Base-by-base conservation (phyloP, 2,113 vertebrate genomes). In the Columba livia region DNA sequence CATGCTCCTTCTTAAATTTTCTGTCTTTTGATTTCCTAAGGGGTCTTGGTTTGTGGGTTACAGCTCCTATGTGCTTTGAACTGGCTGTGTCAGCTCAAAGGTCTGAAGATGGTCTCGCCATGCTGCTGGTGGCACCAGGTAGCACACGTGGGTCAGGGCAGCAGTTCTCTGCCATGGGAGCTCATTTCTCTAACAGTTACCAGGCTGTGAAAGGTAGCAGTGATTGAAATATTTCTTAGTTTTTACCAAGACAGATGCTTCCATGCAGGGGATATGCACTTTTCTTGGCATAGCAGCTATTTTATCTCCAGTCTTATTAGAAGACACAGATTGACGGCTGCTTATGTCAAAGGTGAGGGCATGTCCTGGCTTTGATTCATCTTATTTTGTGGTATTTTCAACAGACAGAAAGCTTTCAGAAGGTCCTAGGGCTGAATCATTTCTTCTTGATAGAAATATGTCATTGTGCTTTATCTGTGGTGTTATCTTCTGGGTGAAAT, bases 101-200 rank as follows among this genome's bases (percentile, higher is more conserved):
- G 26, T 34, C 47, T 48, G 70, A 71, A 61, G 62, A 20, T 28
- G 62, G 57, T 28, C 78, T 64, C 89, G 38, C 67, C 29, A 56
- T 0, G 0, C 4, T 24, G 5, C 64, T 88, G 20, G 10, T 81
- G 38, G 38, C 83, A 51, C 34, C 17, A 26, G 32, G 8, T 1
- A 42, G 44, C 47, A 60, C 6, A 1, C 24, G 0, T 0, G 8
- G 31, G 29, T 11, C 3, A 0, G 56, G 40, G 25, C 36, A 85
- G 28, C 73, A 75, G 66, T 57, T 66, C 28, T 66, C 28, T 71
- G 56, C 40, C 25, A 25, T 24, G 34, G 15, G 38, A 81, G 11
- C 25, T 77, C 64, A 29, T 42, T 60, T 67, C 19, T 23, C 51
- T 54, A 34, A 5, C 34, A 65, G 20, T 24, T 57, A 24, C n/a